Percentiles rank a stretch among this genome's conserved stretches.
Evolutionary conservation across 2,797 vertebrate species (phyloP).

Genomic region (Anableps anableps): DNA sequence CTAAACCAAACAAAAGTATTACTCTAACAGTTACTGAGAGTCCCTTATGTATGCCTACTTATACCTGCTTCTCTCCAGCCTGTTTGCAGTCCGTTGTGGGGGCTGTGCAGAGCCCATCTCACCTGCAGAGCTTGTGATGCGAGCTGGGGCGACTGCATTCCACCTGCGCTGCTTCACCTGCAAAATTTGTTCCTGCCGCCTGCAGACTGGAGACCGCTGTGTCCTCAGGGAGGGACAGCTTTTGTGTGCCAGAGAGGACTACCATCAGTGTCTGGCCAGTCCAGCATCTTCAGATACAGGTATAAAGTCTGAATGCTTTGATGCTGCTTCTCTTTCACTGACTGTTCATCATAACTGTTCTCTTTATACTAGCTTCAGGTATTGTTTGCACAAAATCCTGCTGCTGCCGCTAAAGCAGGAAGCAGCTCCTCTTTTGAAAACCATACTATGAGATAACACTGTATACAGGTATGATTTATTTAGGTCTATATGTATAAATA

Average conservation of each 20-base stretch:
- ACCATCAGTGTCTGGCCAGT: conserved; percentile 89
- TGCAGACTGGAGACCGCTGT: conserved; percentile 94
- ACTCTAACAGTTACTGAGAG: conserved; percentile 35
- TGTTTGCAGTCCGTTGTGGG: conserved; percentile 90
- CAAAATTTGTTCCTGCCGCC: conserved; percentile 89
- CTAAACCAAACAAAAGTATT: conserved; percentile 49
- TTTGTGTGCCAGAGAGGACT: conserved; percentile 91
- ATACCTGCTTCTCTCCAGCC: conserved; percentile 70
- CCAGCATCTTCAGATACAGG: conserved; percentile 90
- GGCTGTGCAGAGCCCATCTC: conserved; percentile 88
- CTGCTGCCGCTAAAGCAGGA: neutral
- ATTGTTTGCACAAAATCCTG: neutral
- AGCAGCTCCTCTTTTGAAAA: neutral
- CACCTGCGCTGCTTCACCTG: conserved; percentile 97
- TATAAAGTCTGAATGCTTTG: conserved; percentile 53
- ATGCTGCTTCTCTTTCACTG: conserved; percentile 2
- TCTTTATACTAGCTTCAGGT: neutral
- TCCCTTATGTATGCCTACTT: conserved; percentile 5
- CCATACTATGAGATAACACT: neutral
- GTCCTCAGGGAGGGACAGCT: conserved; percentile 92
- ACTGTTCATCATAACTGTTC: neutral
- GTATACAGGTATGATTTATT: neutral
- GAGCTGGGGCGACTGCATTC: conserved; percentile 89
- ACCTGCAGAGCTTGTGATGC: conserved; percentile 93
- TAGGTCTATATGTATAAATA: neutral